A percentile compares a stretch with the other conserved stretches of the same genome.
These are phyloP conservation scores for Mergus octosetaceus DNA, from an alignment of 2,797 vertebrate genomes.

Conservation along the genomic window DNA sequence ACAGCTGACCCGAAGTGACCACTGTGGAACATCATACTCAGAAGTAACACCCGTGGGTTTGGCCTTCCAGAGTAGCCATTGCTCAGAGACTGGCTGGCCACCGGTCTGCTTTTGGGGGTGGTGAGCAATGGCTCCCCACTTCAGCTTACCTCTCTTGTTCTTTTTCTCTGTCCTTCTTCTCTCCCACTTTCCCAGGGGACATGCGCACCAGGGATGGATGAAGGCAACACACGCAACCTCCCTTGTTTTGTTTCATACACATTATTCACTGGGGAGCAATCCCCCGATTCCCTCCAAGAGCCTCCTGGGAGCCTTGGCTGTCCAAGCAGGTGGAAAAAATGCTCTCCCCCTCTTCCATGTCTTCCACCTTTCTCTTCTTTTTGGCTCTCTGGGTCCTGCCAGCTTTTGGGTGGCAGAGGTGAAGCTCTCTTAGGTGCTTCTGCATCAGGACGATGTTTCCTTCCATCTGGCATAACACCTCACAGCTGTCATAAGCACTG, in stretches of 20 bases:
- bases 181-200: not conserved
- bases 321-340: not conserved
- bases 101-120: not conserved
- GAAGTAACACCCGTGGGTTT: too few species aligned
- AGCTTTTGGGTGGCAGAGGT: not conserved
- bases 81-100: not conserved
- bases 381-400: not conserved
- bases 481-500: rapidly evolving
- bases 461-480: not conserved
- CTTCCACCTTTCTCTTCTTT: not conserved
- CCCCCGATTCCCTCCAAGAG: not conserved
- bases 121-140: not conserved
- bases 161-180: not conserved
- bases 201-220: not conserved
- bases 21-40: too few species aligned
- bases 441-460: not conserved
- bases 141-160: not conserved
- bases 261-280: too few species aligned
- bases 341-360: not conserved
- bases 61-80: not conserved
- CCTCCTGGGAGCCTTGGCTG: not conserved
- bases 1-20: too few species aligned
- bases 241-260: not conserved
- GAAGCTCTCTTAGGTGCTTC: not conserved
- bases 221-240: not conserved